Evolutionary conservation across 2,888 invertebrate species (phyloP), one percentile per base, ranked within the genome.

Genomic region (Notocelia uddmanniana): DNA sequence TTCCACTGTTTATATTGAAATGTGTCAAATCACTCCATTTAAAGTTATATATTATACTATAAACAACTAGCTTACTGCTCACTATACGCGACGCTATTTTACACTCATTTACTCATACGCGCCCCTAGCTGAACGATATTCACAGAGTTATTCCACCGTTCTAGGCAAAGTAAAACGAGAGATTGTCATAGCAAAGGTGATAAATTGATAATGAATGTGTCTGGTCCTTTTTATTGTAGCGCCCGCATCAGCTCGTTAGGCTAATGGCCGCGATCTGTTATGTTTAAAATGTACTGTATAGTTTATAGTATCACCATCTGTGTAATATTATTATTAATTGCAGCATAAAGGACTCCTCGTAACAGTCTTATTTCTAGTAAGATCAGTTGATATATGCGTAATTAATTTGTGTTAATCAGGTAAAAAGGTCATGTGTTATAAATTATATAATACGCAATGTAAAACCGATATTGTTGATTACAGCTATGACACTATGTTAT

Each of bases 401-500:
- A 19, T 34, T 52, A 48, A 34, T 50, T 11, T 37, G 52, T 52
- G 26, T 48, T 26, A 21, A 23, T 26, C 3, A 23, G 18, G 11
- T 13, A 2, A 37, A 19, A 21, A 60, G 34, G 34, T n/a, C 63
- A 18, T 70, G 48, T 60, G 48, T 69, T 66, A 26, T 55, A n/a
- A n/a, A n/a, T n/a, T n/a, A n/a, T n/a, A 41, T 13, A n/a, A 21
- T 21, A 48, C 45, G 13, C 48, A 34, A 48, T 62, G 34, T 52
- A 64, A 52, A 70, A 19, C 50, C 50, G 50, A 50, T 13, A 23
- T 63, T 64, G 55, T 57, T 50, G 11, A 26, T 50, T 57, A 63
- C 37, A 64, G 50, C 58, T 70, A 64, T 70, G 64, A 45, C 55
- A 69, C 55, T 31, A 8, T 10, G 45, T 34, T 70, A n/a, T 57